Conservation (phyloP, 1,140 invertebrate species). For the Hydropsyche tenuis region DNA sequence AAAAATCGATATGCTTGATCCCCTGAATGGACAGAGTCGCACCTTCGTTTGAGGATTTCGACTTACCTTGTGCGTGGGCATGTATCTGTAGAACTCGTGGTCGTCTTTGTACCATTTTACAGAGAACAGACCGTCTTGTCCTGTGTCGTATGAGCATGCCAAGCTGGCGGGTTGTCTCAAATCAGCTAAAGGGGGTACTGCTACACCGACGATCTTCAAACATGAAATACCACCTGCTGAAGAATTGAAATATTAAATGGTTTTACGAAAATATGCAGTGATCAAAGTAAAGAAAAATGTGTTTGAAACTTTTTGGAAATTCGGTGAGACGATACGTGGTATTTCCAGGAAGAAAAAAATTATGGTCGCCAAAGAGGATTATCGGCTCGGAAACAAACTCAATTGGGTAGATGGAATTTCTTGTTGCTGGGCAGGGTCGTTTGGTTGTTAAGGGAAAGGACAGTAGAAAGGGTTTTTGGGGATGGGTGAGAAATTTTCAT, state of each 20-base stretch:
- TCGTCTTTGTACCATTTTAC: constrained; percentile 71
- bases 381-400: constrained; percentile 22
- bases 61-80: constrained; percentile 55
- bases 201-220: constrained; percentile 34
- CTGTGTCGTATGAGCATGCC: constrained; percentile 34
- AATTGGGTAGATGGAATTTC: constrained; percentile 26
- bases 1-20: not conserved
- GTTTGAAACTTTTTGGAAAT: too few relatives aligned
- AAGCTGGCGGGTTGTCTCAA: constrained; percentile 26
- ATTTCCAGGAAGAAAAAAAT: not conserved
- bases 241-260: not conserved
- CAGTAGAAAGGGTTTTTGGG: not conserved
- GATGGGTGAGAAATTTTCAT: constrained; percentile 9
- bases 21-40: not conserved
- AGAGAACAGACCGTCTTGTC: constrained; percentile 58
- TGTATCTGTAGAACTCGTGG: constrained; percentile 66
- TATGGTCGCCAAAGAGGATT: constrained; percentile 18
- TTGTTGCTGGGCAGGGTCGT: not conserved
- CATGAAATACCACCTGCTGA: constrained; percentile 15
- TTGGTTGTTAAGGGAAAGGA: too few relatives aligned
- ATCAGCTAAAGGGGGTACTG: constrained; percentile 32
- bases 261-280: not conserved
- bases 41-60: not conserved
- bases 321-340: too few relatives aligned
- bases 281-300: not conserved